Conservation (phyloP, 2,113 vertebrate genomes). For the Ursus arctos region DNA sequence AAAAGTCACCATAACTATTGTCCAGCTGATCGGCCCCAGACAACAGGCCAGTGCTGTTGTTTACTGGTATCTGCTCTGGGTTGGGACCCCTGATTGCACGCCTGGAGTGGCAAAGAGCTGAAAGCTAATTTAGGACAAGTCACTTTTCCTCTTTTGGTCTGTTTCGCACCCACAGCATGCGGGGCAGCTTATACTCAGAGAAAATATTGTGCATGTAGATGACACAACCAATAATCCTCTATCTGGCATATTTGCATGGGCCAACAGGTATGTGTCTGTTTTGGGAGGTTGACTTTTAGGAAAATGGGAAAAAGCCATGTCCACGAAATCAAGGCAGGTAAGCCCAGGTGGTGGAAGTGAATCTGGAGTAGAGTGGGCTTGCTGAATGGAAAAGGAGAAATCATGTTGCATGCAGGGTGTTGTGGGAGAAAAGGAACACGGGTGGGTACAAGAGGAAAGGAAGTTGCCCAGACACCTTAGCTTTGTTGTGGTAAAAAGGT, state of each 20-base stretch:
- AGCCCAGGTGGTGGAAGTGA: neutral
- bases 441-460: neutral
- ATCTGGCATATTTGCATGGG: neutral
- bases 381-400: neutral
- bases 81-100: neutral
- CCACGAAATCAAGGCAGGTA: neutral
- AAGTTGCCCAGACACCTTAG: neutral
- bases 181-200: neutral
- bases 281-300: neutral
- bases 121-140: neutral
- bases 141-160: neutral
- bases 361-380: neutral
- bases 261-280: neutral
- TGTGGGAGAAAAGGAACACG: neutral
- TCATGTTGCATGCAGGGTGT: neutral
- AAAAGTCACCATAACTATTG: neutral
- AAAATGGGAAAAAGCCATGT: neutral
- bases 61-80: neutral
- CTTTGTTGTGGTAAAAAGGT: neutral
- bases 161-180: neutral
- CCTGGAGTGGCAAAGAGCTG: neutral
- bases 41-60: neutral
- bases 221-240: neutral
- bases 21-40: neutral
- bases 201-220: neutral